Evolutionary conservation across 2,888 invertebrate species (phyloP), one percentile per base, ranked within the genome.

Genomic region (Drosophila lacicola): DNA sequence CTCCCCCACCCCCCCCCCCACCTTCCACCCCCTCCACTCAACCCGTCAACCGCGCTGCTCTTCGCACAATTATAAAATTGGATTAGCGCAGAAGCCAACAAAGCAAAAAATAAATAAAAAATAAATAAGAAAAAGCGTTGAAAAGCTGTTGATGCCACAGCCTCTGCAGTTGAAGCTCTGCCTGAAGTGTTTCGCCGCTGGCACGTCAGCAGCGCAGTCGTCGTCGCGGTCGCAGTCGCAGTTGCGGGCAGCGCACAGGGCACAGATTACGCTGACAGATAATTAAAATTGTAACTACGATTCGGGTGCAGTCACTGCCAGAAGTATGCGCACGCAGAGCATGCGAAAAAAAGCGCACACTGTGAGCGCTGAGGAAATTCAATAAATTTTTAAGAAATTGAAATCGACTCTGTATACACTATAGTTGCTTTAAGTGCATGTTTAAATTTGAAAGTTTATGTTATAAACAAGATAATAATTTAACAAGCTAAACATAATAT

Each of bases 221-320:
- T 60, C 75, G 47, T 50, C 51, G 61, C 49, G 0, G 60, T 45
- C 21, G 54, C 33, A 3, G 60, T 45, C 21, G 54, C 33, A 3
- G 55, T 63, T 44, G 58, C 37, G n/a, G 65, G 29, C 72, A 46
- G 61, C 69, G 72, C 56, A 29, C 76, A 66, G 76, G 57, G 70
- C 77, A 88, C 70, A 87, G 89, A 89, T 87, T 84, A 84, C 82
- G 85, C 88, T 80, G 82, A 72, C 88, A 85, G 89, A 85, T 89
- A 85, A 85, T 85, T 85, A 87, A 85, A 85, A 78, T 76, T 80
- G 89, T 83, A 83, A 82, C 83, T 83, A 80, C 78, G 80, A 80
- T 75, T 69, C 65, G 70, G 36, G 44, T 45, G 69, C 83, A 82
- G 70, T 88, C 41, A 19, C 62, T 73, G 64, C 37, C 17, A 65